phyloP scores from a whole-genome alignment of 1,140 invertebrate genomes.

The Ephestia elutella region DNA sequence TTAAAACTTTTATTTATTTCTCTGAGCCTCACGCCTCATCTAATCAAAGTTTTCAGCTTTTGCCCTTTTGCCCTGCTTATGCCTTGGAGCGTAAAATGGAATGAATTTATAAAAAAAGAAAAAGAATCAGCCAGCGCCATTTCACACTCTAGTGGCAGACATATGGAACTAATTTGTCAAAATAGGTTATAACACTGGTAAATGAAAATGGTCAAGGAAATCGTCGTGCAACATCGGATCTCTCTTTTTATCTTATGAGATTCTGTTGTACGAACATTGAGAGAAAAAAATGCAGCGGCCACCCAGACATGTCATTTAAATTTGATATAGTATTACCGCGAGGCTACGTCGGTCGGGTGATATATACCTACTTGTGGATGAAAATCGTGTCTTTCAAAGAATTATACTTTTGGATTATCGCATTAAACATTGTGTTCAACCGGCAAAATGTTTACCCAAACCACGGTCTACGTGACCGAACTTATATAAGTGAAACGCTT shows the following conservation, averaged over 20 bases:
- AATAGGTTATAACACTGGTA: constrained; percentile 59
- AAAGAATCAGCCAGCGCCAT: constrained; percentile 52
- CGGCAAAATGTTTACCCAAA: constrained; percentile 44
- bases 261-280: background rate
- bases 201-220: constrained; percentile 29
- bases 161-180: constrained; percentile 64
- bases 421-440: constrained; percentile 28
- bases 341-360: constrained; percentile 62
- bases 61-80: too few species aligned
- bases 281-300: background rate
- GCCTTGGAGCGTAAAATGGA: constrained; percentile 16
- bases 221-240: constrained; percentile 23
- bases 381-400: constrained; percentile 38
- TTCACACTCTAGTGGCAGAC: constrained; percentile 58
- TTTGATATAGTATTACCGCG: constrained; percentile 41
- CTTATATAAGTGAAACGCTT: constrained; percentile 41
- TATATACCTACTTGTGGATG: constrained; percentile 33
- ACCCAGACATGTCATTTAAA: constrained; percentile 31
- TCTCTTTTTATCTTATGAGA: constrained; percentile 37
- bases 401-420: constrained; percentile 41
- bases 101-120: constrained; percentile 31
- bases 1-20: too few species aligned
- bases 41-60: too few species aligned
- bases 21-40: too few species aligned
- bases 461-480: constrained; percentile 32